These are phyloP conservation scores for Cephonodes hylas DNA, from an alignment of 2,888 invertebrate genomes.

Conservation along the genomic window DNA sequence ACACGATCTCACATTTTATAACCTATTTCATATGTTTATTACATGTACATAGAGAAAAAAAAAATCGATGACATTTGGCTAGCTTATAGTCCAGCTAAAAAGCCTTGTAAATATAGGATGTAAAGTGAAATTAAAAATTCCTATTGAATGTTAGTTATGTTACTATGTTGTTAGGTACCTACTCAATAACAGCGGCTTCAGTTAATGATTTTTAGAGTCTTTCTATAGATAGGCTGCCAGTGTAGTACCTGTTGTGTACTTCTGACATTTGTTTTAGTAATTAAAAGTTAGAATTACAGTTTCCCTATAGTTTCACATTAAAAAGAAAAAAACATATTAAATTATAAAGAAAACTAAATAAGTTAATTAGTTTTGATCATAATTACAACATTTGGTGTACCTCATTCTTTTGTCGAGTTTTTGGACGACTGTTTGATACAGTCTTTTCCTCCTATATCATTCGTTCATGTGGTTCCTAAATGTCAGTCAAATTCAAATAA, in stretches of 20 bases:
- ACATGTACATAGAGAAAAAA: not conserved
- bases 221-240: too few species aligned
- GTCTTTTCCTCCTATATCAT: not conserved
- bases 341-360: too few species aligned
- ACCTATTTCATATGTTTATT: slow-evolving; percentile 27
- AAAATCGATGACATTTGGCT: not conserved
- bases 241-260: too few species aligned
- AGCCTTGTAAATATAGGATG: not conserved
- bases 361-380: too few species aligned
- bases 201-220: too few species aligned
- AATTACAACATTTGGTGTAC: not conserved
- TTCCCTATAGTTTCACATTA: too few species aligned
- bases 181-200: too few species aligned
- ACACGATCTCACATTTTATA: slow-evolving; percentile 40
- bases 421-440: not conserved
- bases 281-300: too few species aligned
- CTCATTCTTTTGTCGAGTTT: not conserved
- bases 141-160: too few species aligned
- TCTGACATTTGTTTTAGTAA: too few species aligned
- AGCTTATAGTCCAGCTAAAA: not conserved
- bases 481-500: not conserved
- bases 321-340: too few species aligned
- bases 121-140: not conserved
- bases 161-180: too few species aligned
- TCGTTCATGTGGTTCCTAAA: not conserved